Percentiles rank a stretch among this genome's conserved stretches.
phyloP scores from a whole-genome alignment of 2,888 invertebrate genomes.

The Papilio elwesi region DNA sequence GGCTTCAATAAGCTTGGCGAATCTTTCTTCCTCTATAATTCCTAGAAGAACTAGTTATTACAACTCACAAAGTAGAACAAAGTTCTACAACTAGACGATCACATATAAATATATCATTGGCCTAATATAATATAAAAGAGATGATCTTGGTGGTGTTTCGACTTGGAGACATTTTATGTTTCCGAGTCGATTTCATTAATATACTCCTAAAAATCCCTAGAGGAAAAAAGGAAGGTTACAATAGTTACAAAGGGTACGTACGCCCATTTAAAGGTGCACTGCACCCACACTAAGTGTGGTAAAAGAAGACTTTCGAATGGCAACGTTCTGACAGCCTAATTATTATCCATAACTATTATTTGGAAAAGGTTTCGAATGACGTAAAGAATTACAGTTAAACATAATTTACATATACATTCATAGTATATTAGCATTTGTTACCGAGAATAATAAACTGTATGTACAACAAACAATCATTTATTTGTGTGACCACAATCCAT shows the following conservation, averaged over 20 bases:
- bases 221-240: too few species aligned
- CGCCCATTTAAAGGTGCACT: conserved; percentile 37
- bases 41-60: too few species aligned
- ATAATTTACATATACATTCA: neutral
- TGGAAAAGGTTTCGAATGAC: neutral
- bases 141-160: too few species aligned
- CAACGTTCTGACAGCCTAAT: conserved; percentile 34
- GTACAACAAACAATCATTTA: neutral
- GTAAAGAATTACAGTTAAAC: neutral
- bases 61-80: too few species aligned
- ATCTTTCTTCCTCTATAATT: too few species aligned
- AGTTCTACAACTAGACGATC: too few species aligned
- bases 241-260: conserved; percentile 23
- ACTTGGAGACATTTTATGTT: too few species aligned
- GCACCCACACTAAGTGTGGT: conserved; percentile 37
- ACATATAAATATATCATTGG: too few species aligned
- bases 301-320: conserved; percentile 36
- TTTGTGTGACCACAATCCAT: neutral
- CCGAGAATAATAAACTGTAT: neutral
- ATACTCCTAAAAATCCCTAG: too few species aligned
- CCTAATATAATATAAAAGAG: too few species aligned
- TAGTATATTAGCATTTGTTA: neutral
- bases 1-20: too few species aligned
- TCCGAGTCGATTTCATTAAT: too few species aligned
- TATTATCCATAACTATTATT: conserved; percentile 32